These are phyloP conservation scores for Papilio elwesi DNA, from an alignment of 2,888 invertebrate genomes.

Conservation along the genomic window DNA sequence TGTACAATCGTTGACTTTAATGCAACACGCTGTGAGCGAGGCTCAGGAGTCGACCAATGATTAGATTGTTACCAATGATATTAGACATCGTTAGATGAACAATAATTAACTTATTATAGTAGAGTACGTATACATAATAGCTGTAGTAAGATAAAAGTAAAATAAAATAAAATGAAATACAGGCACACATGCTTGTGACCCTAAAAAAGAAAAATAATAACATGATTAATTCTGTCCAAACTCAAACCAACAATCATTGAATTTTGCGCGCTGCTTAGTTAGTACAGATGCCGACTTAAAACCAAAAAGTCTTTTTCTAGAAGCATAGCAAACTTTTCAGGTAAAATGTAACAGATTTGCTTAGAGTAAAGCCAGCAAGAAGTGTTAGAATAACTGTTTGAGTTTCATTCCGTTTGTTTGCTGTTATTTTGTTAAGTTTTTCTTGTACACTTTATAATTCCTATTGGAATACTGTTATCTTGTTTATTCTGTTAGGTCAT, in stretches of 20 bases:
- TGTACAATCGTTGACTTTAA: slow-evolving; percentile 35
- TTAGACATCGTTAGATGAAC: slow-evolving; percentile 31
- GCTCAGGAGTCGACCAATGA: slow-evolving; percentile 11
- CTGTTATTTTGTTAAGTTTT: slow-evolving; percentile 7
- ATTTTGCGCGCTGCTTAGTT: neutral
- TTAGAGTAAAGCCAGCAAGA: slow-evolving; percentile 20
- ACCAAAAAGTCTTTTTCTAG: slow-evolving; percentile 1
- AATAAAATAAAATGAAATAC: too few relatives aligned
- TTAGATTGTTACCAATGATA: slow-evolving; percentile 35
- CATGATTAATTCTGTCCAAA: too few relatives aligned
- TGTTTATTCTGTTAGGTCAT: slow-evolving; percentile 4
- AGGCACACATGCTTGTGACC: too few relatives aligned
- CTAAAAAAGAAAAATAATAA: too few relatives aligned
- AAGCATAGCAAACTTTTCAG: slow-evolving; percentile 19
- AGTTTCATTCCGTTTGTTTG: slow-evolving; percentile 24
- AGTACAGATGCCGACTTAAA: neutral
- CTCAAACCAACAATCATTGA: neutral
- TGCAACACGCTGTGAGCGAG: slow-evolving; percentile 33
- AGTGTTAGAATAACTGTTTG: slow-evolving; percentile 30
- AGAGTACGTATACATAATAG: too few relatives aligned
- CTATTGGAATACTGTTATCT: neutral
- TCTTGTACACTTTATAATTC: slow-evolving; percentile 9
- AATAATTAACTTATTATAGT: neutral
- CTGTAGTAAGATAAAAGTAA: too few relatives aligned
- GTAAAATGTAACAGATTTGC: slow-evolving; percentile 34